phyloP scores from a whole-genome alignment of 2,797 vertebrate genomes.

The Pteropus rufus region DNA sequence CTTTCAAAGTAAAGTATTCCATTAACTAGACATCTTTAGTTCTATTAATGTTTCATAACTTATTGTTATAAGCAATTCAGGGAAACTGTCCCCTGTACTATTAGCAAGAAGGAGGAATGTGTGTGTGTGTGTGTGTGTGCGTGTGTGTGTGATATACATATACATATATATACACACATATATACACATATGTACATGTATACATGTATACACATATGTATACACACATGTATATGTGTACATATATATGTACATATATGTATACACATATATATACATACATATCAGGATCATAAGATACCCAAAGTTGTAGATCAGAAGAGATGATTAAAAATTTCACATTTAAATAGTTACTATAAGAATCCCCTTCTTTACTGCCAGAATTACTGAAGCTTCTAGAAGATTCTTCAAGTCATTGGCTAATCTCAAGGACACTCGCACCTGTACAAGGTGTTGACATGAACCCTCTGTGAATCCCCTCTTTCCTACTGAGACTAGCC shows the following conservation, averaged over 20 bases:
- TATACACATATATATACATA: neutral
- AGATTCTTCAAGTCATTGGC: neutral
- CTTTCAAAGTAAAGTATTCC: slow-evolving; percentile 12
- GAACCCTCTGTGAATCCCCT: neutral
- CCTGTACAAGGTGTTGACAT: neutral
- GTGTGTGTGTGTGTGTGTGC: too few species aligned
- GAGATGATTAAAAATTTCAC: neutral
- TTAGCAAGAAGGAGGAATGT: neutral
- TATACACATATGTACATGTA: neutral
- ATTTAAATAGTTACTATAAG: neutral
- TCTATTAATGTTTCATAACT: slow-evolving; percentile 52
- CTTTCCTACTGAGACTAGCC: neutral
- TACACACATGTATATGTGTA: neutral
- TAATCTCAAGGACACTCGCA: neutral
- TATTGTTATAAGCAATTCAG: neutral
- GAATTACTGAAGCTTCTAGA: neutral
- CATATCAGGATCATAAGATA: neutral
- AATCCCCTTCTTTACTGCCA: neutral
- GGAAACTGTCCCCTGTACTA: neutral
- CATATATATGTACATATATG: too few species aligned
- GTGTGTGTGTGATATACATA: neutral
- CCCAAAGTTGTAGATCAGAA: neutral
- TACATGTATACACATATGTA: too few species aligned
- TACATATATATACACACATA: neutral
- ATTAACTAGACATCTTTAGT: neutral